Evolutionary conservation across 2,113 vertebrate genomes (phyloP).

Genomic region (Bambusicola thoracicus): DNA sequence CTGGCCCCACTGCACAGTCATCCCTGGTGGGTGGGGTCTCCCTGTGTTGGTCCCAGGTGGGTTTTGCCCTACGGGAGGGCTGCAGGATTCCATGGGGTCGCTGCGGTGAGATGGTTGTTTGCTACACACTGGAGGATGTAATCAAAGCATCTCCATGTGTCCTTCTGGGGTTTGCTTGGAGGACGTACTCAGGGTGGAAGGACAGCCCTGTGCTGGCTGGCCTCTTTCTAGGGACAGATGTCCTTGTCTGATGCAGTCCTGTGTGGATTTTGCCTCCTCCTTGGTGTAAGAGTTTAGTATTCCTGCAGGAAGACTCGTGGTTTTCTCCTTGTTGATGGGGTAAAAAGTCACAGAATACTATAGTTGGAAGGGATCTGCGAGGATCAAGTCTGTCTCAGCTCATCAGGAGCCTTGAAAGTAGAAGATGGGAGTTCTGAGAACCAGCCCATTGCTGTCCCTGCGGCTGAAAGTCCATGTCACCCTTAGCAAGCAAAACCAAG

Average conservation of each 20-base stretch:
- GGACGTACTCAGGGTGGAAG: not conserved
- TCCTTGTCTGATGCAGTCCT: not conserved
- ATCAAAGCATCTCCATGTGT: not conserved
- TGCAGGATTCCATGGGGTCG: conserved; percentile 26
- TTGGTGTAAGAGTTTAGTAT: not conserved
- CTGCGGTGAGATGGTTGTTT: conserved; percentile 58
- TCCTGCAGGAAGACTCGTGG: fast-evolving
- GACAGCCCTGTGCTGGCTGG: not conserved
- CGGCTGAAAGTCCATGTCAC: fast-evolving
- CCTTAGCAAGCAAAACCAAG: not conserved
- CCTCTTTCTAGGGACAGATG: conserved; percentile 39
- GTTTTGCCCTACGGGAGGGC: not conserved
- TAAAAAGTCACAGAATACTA: not conserved
- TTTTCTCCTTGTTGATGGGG: not conserved
- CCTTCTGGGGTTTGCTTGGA: not conserved
- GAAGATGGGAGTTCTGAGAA: not conserved
- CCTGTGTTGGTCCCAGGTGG: not conserved
- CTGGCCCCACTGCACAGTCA: fast-evolving
- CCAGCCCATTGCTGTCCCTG: fast-evolving
- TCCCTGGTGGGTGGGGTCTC: fast-evolving
- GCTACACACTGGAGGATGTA: not conserved
- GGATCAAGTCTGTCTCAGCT: not conserved
- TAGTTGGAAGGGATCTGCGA: not conserved
- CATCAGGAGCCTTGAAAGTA: too few relatives aligned
- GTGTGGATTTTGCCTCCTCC: conserved; percentile 12